Evolutionary conservation across 2,888 invertebrate genomes (phyloP), one percentile per base, ranked within the genome.

Genomic region (Tetragnatha montana): DNA sequence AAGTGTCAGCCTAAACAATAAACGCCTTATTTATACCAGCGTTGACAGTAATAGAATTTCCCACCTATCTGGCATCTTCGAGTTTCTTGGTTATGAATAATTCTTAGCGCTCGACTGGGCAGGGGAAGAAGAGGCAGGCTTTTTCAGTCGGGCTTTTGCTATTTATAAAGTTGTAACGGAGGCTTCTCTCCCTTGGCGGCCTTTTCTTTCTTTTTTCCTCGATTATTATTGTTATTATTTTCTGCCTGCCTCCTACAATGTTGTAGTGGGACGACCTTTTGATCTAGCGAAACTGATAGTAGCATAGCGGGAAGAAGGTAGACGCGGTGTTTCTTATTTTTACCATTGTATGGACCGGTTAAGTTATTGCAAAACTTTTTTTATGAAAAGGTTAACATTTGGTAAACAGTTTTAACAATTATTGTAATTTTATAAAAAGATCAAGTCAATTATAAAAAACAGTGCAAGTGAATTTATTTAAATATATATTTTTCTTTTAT

Each of bases 31-130:
- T 84, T 84, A 60, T 73, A 82, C 71, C 82, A 82, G 73, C 73
- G 73, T 50, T 51, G 35, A 74, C 35, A 60, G 73, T 82, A 82
- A 82, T 82, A 82, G 82, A 82, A 82, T 73, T 74, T 73, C 82
- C 17, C 51, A 8, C 12, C 21, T 81, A 47, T 71, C 70, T 12
- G 14, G n/a, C 70, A 82, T 82, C 82, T 73, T 22, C 22, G 22
- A 8, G 17, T 73, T 73, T 82, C 73, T 82, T 10, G 50, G 73
- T 74, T 74, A 10, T 50, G 82, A 82, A 74, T 82, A 74, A 82
- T 60, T 82, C 35, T 82, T 82, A 73, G 73, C 51, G 51, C 71
- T 51, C 14, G 10, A 8, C 60, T 60, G 60, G 60, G 4, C 0
- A 17, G 60, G 60, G 4, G 14, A 12, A 60, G 12, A 17, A 17